Evolutionary conservation across 1,140 invertebrate genomes (phyloP).

Genomic region (Pseudomyrmex dendroicus): DNA sequence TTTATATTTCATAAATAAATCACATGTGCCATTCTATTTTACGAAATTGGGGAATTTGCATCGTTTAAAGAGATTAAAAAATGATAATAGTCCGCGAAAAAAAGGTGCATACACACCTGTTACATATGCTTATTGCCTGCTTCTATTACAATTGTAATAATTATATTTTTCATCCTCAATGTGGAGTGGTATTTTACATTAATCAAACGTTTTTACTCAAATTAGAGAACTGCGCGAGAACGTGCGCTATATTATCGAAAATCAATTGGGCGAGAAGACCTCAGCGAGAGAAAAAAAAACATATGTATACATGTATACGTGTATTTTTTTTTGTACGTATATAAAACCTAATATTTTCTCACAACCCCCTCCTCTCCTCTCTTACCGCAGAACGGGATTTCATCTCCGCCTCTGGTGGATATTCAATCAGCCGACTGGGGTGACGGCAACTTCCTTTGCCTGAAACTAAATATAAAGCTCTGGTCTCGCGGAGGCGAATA

Average conservation of each 20-base stretch:
- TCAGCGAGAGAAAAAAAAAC: background rate
- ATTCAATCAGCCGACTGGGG: slow-evolving; percentile 69
- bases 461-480: slow-evolving; percentile 51
- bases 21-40: background rate
- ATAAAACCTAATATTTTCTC: too few relatives aligned
- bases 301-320: slow-evolving; percentile 61
- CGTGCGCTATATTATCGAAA: background rate
- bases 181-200: too few relatives aligned
- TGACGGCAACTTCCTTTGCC: slow-evolving; percentile 60
- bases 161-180: background rate
- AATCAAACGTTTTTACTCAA: too few relatives aligned
- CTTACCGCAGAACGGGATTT: slow-evolving; percentile 20
- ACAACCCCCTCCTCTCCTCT: too few relatives aligned
- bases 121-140: background rate
- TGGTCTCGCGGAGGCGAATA: slow-evolving; percentile 40
- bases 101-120: background rate
- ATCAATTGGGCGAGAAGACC: slow-evolving; percentile 1
- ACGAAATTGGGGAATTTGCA: too few relatives aligned
- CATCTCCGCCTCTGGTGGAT: slow-evolving; percentile 69
- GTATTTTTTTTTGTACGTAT: slow-evolving; percentile 50
- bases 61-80: background rate
- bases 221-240: too few relatives aligned
- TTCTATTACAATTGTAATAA: background rate
- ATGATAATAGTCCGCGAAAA: background rate
- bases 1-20: background rate